Base-by-base conservation (phyloP, 2,888 invertebrate genomes). In the Phengaris arion region DNA sequence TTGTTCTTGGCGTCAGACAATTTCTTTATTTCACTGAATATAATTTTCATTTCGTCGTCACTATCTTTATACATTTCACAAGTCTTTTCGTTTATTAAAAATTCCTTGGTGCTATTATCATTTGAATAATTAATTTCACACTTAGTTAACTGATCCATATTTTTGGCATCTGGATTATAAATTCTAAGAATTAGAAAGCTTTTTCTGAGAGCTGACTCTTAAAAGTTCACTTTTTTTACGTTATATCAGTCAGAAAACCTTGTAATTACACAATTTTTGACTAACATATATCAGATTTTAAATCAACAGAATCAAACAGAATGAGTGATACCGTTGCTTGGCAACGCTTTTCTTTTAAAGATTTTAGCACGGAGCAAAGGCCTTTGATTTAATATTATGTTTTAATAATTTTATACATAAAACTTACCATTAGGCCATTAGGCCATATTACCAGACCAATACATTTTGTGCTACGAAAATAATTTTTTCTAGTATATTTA, bases 1-100 rank as follows among this genome's bases (percentile, higher is more conserved):
- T 85, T 84, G 57, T 83, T 85, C 77, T 84, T 85, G 72, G 78
- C 77, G 52, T 84, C 85, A 55, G 94, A 91, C 69, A 95, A 84
- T 78, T 95, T 94, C 80, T 94, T 95, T 4, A 96, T 96, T 88
- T 96, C 96, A 82, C 94, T 95, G 80, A 96, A 95, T 84, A 96
- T 95, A 86, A 94, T 94, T 80, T 95, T 96, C 9, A 96, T 94
- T 87, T 96, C 96, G 74, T 94, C 93, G 80, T 95, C 95, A 70
- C 91, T 92, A 75, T 89, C 93, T 79, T 89, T 93, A 77, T 85
- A 90, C 5, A 84, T 83, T 79, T 91, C 92, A 79, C 93, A 93
- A 76, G 85, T 85, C 81, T 90, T 92, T 82, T 93, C 93, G 78
- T 89, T 87, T 55, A 85, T 82, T 74, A 93, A 82, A 83, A 92